Percentiles rank a stretch among this genome's conserved stretches.
Conservation (phyloP, 2,797 vertebrate genomes). For the Alcedo quadribrachys region DNA sequence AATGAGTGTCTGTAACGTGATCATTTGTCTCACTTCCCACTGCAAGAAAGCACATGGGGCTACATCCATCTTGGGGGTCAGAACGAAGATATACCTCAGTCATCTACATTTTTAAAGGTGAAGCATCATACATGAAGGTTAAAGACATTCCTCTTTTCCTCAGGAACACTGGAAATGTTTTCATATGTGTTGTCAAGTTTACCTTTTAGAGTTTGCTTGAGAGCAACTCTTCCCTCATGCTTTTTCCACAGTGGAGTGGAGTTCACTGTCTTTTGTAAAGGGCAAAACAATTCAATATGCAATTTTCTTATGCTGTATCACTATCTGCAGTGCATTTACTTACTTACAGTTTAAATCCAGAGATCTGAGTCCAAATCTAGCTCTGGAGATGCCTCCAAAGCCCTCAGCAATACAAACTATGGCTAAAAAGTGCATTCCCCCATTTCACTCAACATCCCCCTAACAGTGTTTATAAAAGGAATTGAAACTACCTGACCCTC, state of each 20-base stretch:
- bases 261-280: not conserved
- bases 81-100: not conserved
- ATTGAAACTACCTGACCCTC: not conserved
- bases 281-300: not conserved
- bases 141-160: not conserved
- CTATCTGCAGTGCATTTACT: not conserved
- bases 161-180: not conserved
- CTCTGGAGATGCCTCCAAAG: not conserved
- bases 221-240: not conserved
- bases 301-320: not conserved
- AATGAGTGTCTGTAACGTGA: not conserved
- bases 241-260: not conserved
- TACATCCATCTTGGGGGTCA: not conserved
- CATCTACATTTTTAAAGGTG: not conserved
- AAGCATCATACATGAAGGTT: not conserved
- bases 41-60: not conserved
- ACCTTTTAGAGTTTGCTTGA: not conserved
- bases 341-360: not conserved
- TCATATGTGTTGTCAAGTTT: not conserved
- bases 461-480: not conserved
- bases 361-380: not conserved
- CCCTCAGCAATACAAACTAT: not conserved
- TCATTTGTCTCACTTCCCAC: rapidly evolving
- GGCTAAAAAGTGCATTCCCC: not conserved
- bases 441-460: not conserved